phyloP scores from a whole-genome alignment of 1,140 invertebrate species.

The Schlechtendalia chinensis region DNA sequence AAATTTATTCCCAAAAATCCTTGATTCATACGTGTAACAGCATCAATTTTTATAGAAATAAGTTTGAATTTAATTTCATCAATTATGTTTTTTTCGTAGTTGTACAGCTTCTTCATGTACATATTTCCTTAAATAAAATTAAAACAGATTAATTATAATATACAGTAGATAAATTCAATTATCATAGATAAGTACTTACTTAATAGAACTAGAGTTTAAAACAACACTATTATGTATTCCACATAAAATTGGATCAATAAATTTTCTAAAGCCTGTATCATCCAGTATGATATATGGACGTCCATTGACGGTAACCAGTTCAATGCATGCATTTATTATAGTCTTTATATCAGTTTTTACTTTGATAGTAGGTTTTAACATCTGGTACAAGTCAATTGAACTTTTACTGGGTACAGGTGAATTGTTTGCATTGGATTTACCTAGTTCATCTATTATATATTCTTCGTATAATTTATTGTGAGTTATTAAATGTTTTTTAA shows the following conservation, averaged over 20 bases:
- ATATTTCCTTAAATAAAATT: too few species aligned
- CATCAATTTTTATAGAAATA: not conserved
- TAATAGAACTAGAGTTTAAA: conserved; percentile 8
- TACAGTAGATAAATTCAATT: too few species aligned
- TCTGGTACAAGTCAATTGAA: too few species aligned
- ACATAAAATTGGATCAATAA: not conserved
- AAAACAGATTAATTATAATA: too few species aligned
- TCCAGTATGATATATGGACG: not conserved
- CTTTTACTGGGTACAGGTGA: too few species aligned
- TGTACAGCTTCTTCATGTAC: not conserved
- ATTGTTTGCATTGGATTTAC: too few species aligned
- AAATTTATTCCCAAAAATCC: not conserved
- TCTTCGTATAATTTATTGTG: too few species aligned
- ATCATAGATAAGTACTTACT: not conserved
- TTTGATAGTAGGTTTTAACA: too few species aligned
- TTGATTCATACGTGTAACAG: not conserved
- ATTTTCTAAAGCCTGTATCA: conserved; percentile 7
- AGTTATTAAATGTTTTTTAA: too few species aligned
- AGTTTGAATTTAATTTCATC: not conserved
- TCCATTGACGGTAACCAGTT: conserved; percentile 15
- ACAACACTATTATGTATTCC: not conserved
- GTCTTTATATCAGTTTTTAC: too few species aligned
- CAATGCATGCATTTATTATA: conserved; percentile 26
- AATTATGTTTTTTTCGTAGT: not conserved
- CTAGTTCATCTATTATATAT: too few species aligned